Conservation (phyloP, 2,888 invertebrate species). For the Leptinotarsa rubiginosa region DNA sequence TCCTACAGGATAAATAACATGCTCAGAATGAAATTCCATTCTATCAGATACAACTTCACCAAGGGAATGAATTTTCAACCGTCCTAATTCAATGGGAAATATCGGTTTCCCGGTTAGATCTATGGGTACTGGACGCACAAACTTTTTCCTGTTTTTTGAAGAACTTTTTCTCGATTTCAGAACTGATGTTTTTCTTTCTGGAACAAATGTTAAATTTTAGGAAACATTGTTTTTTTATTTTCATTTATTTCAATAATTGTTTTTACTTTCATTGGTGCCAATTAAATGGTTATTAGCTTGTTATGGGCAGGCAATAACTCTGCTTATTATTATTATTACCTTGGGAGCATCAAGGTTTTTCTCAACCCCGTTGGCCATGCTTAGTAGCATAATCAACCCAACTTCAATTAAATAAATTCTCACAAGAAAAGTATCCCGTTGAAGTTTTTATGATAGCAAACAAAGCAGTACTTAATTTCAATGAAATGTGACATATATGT, state of each 20-base stretch:
- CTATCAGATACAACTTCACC: constrained; percentile 80
- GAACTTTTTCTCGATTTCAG: constrained; percentile 52
- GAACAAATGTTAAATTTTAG: constrained; percentile 19
- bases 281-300: too few species aligned
- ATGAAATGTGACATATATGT: too few species aligned
- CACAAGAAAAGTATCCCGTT: too few species aligned
- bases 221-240: neutral
- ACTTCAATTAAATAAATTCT: too few species aligned
- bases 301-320: too few species aligned
- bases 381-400: too few species aligned
- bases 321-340: too few species aligned
- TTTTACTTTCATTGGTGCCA: neutral
- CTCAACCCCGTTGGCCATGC: too few species aligned
- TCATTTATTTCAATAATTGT: neutral
- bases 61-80: constrained; percentile 77
- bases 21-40: constrained; percentile 76
- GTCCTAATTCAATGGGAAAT: constrained; percentile 79
- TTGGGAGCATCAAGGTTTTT: too few species aligned
- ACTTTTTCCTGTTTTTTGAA: constrained; percentile 63
- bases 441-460: too few species aligned
- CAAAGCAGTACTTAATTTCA: too few species aligned
- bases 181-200: constrained; percentile 48
- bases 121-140: constrained; percentile 74
- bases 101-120: constrained; percentile 77
- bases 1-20: constrained; percentile 81